Percentiles rank a stretch among this genome's conserved stretches.
Conservation (phyloP, 2,113 vertebrate genomes). For the Pterocles orientalis region DNA sequence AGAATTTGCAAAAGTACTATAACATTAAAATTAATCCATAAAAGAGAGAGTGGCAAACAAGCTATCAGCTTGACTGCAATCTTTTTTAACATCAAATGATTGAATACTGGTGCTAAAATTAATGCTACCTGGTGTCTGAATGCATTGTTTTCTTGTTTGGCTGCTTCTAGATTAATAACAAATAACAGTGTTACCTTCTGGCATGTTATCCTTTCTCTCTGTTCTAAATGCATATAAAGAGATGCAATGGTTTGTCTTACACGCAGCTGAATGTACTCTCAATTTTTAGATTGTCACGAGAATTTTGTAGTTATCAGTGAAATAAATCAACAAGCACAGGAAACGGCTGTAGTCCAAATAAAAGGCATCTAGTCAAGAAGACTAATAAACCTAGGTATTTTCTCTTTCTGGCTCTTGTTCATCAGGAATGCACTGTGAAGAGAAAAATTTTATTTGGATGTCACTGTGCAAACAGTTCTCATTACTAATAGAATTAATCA, state of each 20-base stretch:
- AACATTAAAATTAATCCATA: background rate
- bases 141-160: background rate
- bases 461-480: background rate
- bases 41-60: background rate
- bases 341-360: background rate
- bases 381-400: background rate
- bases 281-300: background rate
- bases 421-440: background rate
- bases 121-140: background rate
- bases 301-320: conserved; percentile 1
- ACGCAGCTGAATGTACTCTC: background rate
- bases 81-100: background rate
- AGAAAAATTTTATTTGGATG: background rate
- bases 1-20: background rate
- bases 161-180: background rate
- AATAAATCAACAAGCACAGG: background rate
- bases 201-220: background rate
- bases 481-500: conserved; percentile 27
- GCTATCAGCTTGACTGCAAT: background rate
- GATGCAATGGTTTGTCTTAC: background rate
- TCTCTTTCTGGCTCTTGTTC: background rate
- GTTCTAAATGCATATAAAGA: background rate
- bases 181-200: background rate
- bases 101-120: background rate
- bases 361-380: background rate